These are phyloP conservation scores for Cheilinus undulatus DNA, from an alignment of 2,113 vertebrate species.

Conservation along the genomic window DNA sequence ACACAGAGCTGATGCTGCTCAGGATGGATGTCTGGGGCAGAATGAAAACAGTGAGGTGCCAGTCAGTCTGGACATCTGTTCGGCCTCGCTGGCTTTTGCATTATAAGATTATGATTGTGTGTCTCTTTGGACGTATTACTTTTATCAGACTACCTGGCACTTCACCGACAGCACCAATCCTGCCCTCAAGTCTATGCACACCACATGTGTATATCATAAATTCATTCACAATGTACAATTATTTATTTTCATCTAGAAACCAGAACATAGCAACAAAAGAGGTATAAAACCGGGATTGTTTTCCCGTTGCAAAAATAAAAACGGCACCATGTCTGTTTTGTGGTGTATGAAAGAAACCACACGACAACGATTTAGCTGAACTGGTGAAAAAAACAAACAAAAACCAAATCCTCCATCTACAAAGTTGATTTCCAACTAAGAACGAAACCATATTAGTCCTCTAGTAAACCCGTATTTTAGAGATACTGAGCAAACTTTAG, in stretches of 20 bases:
- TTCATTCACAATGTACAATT: constrained; percentile 78
- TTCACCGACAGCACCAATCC: neutral
- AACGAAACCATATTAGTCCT: constrained; percentile 80
- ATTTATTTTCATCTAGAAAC: constrained; percentile 66
- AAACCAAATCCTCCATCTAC: constrained; percentile 46
- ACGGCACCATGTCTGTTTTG: constrained; percentile 45
- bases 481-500: constrained; percentile 70
- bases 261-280: constrained; percentile 67
- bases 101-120: constrained; percentile 54
- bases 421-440: constrained; percentile 73
- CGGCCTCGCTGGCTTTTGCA: constrained; percentile 48
- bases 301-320: constrained; percentile 65
- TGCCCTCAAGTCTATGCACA: constrained; percentile 64
- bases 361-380: constrained; percentile 41
- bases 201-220: constrained; percentile 65
- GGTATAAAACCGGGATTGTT: constrained; percentile 74
- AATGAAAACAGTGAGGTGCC: constrained; percentile 24
- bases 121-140: constrained; percentile 43
- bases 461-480: constrained; percentile 84
- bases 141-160: constrained; percentile 21
- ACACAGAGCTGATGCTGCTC: constrained; percentile 15
- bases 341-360: constrained; percentile 56
- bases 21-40: neutral
- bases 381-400: constrained; percentile 22
- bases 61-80: constrained; percentile 28